Percentiles rank a stretch among this genome's conserved stretches.
Evolutionary conservation across 2,113 vertebrate species (phyloP).

Genomic region (Dasypus novemcinctus): DNA sequence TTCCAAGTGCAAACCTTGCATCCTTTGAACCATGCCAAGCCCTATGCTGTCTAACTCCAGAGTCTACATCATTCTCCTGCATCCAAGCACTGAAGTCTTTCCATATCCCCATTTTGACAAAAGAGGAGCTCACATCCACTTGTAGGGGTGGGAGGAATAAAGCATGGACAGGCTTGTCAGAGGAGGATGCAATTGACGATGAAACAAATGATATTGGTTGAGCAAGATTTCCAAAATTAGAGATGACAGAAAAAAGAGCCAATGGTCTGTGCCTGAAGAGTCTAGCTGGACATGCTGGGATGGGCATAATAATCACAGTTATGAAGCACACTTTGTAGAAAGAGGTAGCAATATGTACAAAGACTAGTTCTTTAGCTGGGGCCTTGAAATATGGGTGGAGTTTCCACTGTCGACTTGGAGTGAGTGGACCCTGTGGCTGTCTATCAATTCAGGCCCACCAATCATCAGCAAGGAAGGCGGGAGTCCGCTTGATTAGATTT

Average conservation of each 20-base stretch:
- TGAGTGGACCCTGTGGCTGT: background rate
- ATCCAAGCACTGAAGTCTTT: too few relatives aligned
- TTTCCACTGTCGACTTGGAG: background rate
- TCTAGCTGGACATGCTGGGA: background rate
- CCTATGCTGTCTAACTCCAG: too few relatives aligned
- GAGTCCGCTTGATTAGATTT: too few relatives aligned
- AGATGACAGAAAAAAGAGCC: background rate
- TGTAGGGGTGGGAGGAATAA: too few relatives aligned
- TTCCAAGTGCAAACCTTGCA: too few relatives aligned
- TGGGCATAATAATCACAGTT: background rate
- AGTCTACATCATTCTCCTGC: too few relatives aligned
- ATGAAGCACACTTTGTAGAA: background rate
- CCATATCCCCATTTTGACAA: too few relatives aligned
- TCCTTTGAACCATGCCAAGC: too few relatives aligned
- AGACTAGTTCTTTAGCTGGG: background rate
- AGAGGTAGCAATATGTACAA: background rate
- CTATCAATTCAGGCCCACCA: background rate
- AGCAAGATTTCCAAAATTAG: background rate
- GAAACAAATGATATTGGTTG: background rate
- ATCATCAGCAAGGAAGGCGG: background rate
- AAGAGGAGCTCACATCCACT: too few relatives aligned
- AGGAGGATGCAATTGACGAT: background rate
- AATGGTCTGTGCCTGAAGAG: background rate
- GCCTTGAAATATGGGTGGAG: background rate
- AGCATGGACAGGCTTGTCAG: too few relatives aligned